Percentiles rank a stretch among this genome's conserved stretches.
These are phyloP conservation scores for Poeciliopsis gracilis DNA, from an alignment of 2,797 vertebrate species.

Conservation along the genomic window DNA sequence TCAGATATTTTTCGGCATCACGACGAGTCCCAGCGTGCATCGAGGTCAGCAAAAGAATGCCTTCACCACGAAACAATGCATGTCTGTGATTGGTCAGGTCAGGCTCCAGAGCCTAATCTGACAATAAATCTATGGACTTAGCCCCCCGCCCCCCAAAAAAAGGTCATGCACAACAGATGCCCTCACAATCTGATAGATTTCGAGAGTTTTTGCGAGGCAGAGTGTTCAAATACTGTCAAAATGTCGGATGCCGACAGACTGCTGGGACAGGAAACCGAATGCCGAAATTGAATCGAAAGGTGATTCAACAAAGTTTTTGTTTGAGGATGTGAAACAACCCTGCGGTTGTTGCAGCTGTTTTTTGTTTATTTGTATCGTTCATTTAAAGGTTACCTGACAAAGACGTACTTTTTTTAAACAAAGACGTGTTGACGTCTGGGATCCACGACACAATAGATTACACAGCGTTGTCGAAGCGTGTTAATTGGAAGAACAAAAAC, in stretches of 20 bases:
- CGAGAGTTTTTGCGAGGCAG: neutral
- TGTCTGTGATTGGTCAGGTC: neutral
- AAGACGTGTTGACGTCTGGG: neutral
- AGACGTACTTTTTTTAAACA: neutral
- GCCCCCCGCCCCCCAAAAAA: neutral
- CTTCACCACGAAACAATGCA: neutral
- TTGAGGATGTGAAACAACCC: neutral
- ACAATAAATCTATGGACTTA: neutral
- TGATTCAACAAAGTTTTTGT: neutral
- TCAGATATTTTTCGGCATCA: neutral
- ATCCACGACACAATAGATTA: neutral
- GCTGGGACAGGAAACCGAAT: neutral
- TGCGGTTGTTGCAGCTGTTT: neutral
- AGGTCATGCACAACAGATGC: neutral
- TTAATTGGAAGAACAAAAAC: neutral
- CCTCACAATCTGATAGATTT: neutral
- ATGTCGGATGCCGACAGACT: neutral
- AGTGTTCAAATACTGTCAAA: neutral
- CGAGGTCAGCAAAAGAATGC: neutral
- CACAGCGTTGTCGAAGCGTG: neutral
- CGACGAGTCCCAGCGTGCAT: neutral
- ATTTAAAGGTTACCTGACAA: neutral
- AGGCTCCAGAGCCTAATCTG: neutral
- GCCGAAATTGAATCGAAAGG: neutral
- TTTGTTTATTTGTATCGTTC: neutral